These are phyloP conservation scores for Hymenopus coronatus DNA, from an alignment of 2,888 invertebrate genomes.

Conservation along the genomic window DNA sequence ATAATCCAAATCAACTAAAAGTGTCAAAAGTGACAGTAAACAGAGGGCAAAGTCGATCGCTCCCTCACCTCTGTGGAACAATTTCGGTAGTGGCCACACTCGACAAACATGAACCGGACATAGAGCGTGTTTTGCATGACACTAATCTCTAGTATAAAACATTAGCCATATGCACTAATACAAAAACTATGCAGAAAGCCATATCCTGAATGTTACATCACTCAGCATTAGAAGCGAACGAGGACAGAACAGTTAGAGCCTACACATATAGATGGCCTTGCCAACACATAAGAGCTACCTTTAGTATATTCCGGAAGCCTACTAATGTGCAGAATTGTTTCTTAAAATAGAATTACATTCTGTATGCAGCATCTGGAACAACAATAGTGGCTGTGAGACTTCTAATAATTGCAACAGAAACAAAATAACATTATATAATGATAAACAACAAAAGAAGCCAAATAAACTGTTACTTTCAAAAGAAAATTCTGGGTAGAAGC, in stretches of 20 bases:
- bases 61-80: too few relatives aligned
- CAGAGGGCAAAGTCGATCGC: too few relatives aligned
- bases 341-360: neutral
- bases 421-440: neutral
- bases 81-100: too few relatives aligned
- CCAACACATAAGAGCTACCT: neutral
- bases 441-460: neutral
- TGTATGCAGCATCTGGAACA: neutral
- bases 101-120: too few relatives aligned
- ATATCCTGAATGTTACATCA: neutral
- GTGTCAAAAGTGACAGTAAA: too few relatives aligned
- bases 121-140: too few relatives aligned
- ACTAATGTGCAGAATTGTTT: neutral
- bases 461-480: neutral
- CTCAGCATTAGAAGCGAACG: neutral
- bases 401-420: neutral
- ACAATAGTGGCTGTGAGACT: neutral
- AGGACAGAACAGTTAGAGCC: neutral
- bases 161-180: neutral
- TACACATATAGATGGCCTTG: neutral
- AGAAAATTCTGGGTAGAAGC: neutral
- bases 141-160: neutral
- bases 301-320: neutral
- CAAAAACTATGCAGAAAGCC: neutral
- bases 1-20: too few relatives aligned